A percentile compares a stretch with the other conserved stretches of the same genome.
Conservation (phyloP, 1,140 invertebrate species). For the Temnothorax curvispinosus region DNA sequence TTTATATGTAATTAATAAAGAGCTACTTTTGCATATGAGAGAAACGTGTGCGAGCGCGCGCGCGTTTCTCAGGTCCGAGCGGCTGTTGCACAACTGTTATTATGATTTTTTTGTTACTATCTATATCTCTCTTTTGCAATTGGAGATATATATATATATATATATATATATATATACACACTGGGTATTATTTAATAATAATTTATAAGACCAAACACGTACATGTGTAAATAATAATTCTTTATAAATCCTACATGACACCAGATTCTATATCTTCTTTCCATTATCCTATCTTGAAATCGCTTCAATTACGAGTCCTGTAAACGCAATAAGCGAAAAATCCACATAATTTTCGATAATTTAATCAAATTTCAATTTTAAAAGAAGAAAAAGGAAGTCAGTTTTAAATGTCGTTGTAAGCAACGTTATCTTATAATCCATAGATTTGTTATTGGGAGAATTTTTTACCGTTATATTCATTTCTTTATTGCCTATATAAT, state of each 20-base stretch:
- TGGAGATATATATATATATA: background rate
- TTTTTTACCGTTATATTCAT: background rate
- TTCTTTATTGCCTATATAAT: background rate
- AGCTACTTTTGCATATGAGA: conserved; percentile 30
- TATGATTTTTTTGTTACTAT: conserved; percentile 56
- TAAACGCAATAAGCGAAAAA: background rate
- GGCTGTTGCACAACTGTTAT: conserved; percentile 61
- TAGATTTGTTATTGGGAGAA: background rate
- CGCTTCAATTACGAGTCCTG: background rate
- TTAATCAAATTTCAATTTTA: background rate
- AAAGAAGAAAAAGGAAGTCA: background rate
- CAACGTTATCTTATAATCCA: background rate
- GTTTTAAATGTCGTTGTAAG: background rate
- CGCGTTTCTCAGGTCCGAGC: conserved; percentile 23
- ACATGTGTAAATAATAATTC: conserved; percentile 31
- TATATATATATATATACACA: conserved; percentile 21
- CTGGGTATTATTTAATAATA: conserved; percentile 63
- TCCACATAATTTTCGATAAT: background rate
- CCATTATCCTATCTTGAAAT: conserved; percentile 23
- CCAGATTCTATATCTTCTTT: background rate
- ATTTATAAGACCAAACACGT: conserved; percentile 50
- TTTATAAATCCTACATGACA: conserved; percentile 13
- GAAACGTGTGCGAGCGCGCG: background rate
- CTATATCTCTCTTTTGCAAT: conserved; percentile 58
- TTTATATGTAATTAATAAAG: conserved; percentile 39